Conservation (phyloP, 2,797 vertebrate genomes). For the Bufotes viridis region DNA sequence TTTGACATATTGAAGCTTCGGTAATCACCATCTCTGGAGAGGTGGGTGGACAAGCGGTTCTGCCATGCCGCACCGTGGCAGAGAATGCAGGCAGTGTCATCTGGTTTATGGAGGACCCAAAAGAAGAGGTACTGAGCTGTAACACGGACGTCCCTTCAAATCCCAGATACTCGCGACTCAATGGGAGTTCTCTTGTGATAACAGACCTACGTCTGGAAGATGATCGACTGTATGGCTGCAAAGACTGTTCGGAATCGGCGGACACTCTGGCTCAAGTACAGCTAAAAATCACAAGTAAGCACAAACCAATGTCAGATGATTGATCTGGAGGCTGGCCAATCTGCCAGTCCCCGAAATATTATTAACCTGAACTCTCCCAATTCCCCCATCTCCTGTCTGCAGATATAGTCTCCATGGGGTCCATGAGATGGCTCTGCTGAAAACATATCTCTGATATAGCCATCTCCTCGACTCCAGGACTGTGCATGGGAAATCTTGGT, state of each 20-base stretch:
- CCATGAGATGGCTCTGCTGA: no score
- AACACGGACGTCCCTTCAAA: conserved; percentile 53
- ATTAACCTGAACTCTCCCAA: background rate
- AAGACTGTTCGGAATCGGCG: conserved; percentile 64
- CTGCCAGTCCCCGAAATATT: background rate
- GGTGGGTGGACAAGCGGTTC: conserved; percentile 68
- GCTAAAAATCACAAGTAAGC: conserved; percentile 83
- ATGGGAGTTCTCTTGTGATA: conserved; percentile 77
- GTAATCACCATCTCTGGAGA: conserved; percentile 69
- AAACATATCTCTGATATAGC: no score
- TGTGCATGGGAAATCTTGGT: no score
- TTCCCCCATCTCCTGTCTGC: background rate
- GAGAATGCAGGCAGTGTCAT: conserved; percentile 64
- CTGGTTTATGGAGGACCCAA: conserved; percentile 76
- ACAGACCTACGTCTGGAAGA: conserved; percentile 70
- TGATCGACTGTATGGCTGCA: conserved; percentile 82
- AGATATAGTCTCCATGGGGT: no score
- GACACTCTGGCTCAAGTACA: conserved; percentile 65
- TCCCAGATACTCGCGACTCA: conserved; percentile 71
- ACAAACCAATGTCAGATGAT: background rate
- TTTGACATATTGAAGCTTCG: conserved; percentile 65
- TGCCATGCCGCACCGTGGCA: conserved; percentile 74
- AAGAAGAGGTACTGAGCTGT: conserved; percentile 71
- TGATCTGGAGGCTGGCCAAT: background rate
- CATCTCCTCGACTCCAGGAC: no score